Evolutionary conservation across 2,113 vertebrate species (phyloP).

Genomic region (Austrofundulus limnaeus): DNA sequence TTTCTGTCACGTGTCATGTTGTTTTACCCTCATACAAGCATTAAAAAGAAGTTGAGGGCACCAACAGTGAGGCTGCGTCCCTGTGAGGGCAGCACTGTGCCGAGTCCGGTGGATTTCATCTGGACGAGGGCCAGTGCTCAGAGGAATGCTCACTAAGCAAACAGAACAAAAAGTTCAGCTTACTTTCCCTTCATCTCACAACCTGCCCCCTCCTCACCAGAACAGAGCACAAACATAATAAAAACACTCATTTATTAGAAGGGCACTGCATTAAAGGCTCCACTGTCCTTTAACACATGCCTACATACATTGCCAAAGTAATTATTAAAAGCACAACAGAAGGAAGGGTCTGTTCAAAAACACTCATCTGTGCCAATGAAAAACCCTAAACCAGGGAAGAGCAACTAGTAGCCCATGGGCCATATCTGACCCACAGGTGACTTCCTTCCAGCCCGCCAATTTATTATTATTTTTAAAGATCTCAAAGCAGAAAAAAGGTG

Average conservation of each 20-base stretch:
- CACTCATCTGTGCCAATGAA: slow-evolving; percentile 7
- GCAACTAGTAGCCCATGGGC: too few relatives aligned
- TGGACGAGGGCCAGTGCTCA: slow-evolving; percentile 61
- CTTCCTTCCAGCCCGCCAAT: too few relatives aligned
- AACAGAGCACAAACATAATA: slow-evolving; percentile 24
- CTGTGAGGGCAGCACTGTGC: slow-evolving; percentile 41
- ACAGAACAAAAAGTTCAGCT: slow-evolving; percentile 71
- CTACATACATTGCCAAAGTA: slow-evolving; percentile 12
- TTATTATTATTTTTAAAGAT: too few relatives aligned
- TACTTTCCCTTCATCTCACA: slow-evolving; percentile 44
- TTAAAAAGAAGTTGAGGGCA: slow-evolving; percentile 17
- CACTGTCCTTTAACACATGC: background rate
- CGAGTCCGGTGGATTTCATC: slow-evolving; percentile 37
- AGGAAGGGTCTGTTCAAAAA: slow-evolving; percentile 2
- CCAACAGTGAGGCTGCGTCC: slow-evolving; percentile 19
- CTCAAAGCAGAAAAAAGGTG: too few relatives aligned
- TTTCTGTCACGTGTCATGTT: background rate
- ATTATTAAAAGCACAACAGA: slow-evolving; percentile 18
- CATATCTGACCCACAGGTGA: too few relatives aligned
- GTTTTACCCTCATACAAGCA: background rate
- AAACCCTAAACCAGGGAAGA: background rate
- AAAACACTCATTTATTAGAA: slow-evolving; percentile 13
- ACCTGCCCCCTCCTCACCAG: slow-evolving; percentile 1
- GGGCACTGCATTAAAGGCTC: background rate
- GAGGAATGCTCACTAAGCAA: slow-evolving; percentile 75